Base-by-base conservation (phyloP, 2,888 invertebrate species). In the Pseudanteris insignis region DNA sequence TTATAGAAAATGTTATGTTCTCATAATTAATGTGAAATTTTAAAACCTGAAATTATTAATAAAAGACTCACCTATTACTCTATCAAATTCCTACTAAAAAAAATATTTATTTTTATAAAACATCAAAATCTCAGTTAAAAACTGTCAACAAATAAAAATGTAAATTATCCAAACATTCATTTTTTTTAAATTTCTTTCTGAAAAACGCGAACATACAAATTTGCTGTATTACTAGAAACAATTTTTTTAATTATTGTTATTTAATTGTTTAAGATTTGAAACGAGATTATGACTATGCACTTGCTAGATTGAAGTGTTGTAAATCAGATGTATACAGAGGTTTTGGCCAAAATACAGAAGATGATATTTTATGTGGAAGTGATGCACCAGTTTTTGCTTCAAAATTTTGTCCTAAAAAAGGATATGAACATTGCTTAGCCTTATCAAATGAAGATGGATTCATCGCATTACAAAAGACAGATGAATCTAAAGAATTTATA, bases 361-460 rank as follows among this genome's bases (percentile, higher is more conserved):
- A 51, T 2, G 38, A 58, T 10, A 14, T 6, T 15, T 2, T 9
- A 7, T 30, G 10, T 13, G 25, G 24, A 1, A 37, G 25, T 13
- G 50, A 50, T 8, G 32, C 89, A 0, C 91, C 91, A 25, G 88
- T 92, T 70, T 92, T 91, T 76, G 89, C 91, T 0, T 89, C 90
- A 55, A 89, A 90, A 74, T 92, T 91, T 77, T 87, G 89, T 7
- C 87, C 87, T 71, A 83, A 83, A 59, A 71, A 83, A 55, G 87
- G 86, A 48, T 85, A 85, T 67, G 86, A 89, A 71, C 86, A 92
- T 72, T 83, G 91, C 14, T 78, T 94, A 33, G 92, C 91, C 6
- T 83, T 94, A 46, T 92, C 92, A 4, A 92, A 93, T 76, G 94
- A 94, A 81, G 91, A 92, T 81, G 94, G 94, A 12, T 86, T 84